Conservation (phyloP, 2,797 vertebrate genomes). For the Alectoris magna region DNA sequence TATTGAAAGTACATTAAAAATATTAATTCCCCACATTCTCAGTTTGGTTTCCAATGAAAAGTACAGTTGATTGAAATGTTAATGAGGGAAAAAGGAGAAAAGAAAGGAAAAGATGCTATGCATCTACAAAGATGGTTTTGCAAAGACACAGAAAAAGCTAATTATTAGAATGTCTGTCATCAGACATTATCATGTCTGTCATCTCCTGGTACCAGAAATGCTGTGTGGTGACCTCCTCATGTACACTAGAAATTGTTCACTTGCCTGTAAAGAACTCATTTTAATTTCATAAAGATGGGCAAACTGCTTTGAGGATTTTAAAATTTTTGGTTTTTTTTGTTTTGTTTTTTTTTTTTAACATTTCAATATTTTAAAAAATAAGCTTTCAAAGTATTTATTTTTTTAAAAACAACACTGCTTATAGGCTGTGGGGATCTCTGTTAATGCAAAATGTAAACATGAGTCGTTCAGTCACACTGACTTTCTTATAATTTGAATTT, state of each 20-base stretch:
- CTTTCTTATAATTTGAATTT: neutral
- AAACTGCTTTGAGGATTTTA: neutral
- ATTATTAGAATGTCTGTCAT: conserved; percentile 50
- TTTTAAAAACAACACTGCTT: neutral
- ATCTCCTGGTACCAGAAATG: conserved; percentile 47
- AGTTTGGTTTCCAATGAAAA: conserved; percentile 14
- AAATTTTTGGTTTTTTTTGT: neutral
- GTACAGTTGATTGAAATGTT: conserved; percentile 27
- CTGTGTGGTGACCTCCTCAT: conserved; percentile 49
- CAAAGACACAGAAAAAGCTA: conserved; percentile 41
- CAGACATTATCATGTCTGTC: conserved; percentile 35
- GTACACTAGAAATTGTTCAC: conserved; percentile 4
- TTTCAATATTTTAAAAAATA: no score
- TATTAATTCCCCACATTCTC: conserved; percentile 12
- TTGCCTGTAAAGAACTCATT: neutral
- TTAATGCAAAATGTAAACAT: neutral
- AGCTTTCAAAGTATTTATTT: neutral
- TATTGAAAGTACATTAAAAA: conserved; percentile 36
- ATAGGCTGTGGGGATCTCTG: neutral
- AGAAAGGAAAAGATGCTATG: conserved; percentile 13
- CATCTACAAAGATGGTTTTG: neutral
- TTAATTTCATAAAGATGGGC: conserved; percentile 8
- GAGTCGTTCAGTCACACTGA: neutral
- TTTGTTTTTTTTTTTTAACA: neutral
- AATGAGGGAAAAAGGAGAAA: neutral